These are phyloP conservation scores for Aelia acuminata DNA, from an alignment of 2,888 invertebrate species.

Conservation along the genomic window DNA sequence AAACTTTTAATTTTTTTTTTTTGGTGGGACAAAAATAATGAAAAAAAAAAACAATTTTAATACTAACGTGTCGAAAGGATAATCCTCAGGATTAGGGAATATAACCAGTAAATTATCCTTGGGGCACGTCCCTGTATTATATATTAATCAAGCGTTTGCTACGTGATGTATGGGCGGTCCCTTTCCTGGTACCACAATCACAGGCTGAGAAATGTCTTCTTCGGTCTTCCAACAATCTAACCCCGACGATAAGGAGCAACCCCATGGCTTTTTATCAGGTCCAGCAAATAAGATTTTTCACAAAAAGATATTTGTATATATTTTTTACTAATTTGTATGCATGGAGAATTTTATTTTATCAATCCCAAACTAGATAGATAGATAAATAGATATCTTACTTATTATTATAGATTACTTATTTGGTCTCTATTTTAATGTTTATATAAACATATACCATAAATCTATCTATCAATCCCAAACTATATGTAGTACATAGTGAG, in stretches of 20 bases:
- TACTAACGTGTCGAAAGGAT: slow-evolving; percentile 13
- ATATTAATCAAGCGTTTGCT: slow-evolving; percentile 29
- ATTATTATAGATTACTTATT: no score
- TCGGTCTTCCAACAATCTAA: neutral
- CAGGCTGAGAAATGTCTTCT: neutral
- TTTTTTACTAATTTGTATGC: no score
- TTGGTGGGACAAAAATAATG: neutral
- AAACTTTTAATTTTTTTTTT: neutral
- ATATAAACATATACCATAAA: no score
- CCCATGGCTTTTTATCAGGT: neutral
- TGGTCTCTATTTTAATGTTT: no score
- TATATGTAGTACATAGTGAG: no score
- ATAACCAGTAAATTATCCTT: slow-evolving; percentile 12
- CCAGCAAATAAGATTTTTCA: neutral
- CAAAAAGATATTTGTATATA: no score
- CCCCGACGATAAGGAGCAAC: neutral
- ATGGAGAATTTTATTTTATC: no score
- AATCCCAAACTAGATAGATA: no score
- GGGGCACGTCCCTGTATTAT: slow-evolving; percentile 10
- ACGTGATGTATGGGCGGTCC: neutral
- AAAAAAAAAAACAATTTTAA: slow-evolving; percentile 18
- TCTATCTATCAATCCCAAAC: no score
- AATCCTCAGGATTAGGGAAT: neutral
- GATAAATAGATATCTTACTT: no score
- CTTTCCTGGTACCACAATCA: neutral